Evolutionary conservation across 92 coral and sea anemone genomes (phyloP).

Genomic region (Porites divaricata): DNA sequence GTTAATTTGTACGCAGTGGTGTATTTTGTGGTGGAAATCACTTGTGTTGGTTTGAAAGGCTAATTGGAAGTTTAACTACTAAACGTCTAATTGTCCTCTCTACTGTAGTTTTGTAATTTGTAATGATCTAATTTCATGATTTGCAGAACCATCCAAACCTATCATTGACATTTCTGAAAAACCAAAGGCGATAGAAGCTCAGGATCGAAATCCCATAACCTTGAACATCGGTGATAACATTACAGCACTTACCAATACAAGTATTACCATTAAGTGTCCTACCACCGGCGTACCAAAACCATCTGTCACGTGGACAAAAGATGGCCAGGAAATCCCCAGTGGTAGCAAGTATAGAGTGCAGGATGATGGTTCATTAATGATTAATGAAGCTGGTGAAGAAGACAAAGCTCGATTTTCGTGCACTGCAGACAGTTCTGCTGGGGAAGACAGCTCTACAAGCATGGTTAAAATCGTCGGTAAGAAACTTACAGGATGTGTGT

Average conservation of each 20-base stretch:
- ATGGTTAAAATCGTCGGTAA: conserved; percentile 53
- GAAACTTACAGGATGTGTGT: not conserved
- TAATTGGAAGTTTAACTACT: too few relatives aligned
- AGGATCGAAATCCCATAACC: conserved; percentile 40
- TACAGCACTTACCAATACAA: conserved; percentile 51
- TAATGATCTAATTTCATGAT: too few relatives aligned
- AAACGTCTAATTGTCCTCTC: too few relatives aligned
- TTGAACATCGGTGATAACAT: conserved; percentile 57
- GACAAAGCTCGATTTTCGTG: conserved; percentile 59
- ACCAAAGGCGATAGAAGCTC: not conserved
- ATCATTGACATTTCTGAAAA: not conserved
- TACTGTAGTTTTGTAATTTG: too few relatives aligned
- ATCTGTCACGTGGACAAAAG: conserved; percentile 55
- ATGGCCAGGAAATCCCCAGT: conserved; percentile 22
- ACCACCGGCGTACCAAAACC: conserved; percentile 64
- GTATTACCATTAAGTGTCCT: conserved; percentile 55
- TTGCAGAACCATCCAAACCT: conserved; percentile 17
- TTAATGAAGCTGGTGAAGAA: conserved; percentile 17
- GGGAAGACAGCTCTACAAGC: conserved; percentile 49
- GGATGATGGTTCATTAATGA: conserved; percentile 51
- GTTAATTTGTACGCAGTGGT: too few relatives aligned
- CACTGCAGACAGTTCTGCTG: conserved; percentile 49
- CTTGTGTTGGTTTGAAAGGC: too few relatives aligned
- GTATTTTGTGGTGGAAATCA: too few relatives aligned
- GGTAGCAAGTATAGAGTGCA: conserved; percentile 9